These are phyloP conservation scores for Phaedon cochleariae DNA, from an alignment of 2,888 invertebrate genomes.

Conservation along the genomic window DNA sequence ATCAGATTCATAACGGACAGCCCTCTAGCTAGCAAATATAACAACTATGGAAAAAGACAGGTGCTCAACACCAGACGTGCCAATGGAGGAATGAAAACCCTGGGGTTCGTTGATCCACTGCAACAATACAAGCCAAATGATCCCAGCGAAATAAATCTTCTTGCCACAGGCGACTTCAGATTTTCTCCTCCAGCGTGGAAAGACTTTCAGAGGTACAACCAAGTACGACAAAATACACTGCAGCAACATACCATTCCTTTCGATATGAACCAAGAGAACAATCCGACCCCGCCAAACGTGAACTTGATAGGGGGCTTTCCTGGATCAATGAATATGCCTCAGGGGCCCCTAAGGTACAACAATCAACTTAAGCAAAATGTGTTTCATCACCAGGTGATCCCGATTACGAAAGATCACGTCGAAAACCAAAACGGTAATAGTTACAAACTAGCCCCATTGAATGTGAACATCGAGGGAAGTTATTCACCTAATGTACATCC, in stretches of 20 bases:
- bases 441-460: background rate
- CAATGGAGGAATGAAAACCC: background rate
- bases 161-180: slow-evolving; percentile 68
- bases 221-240: background rate
- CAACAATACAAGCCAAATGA: slow-evolving; percentile 76
- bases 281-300: background rate
- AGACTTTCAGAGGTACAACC: slow-evolving; percentile 31
- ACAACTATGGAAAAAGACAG: slow-evolving; percentile 14
- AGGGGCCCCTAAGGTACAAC: too few relatives aligned
- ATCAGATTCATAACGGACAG: slow-evolving; percentile 45
- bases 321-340: too few relatives aligned
- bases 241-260: background rate
- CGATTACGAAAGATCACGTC: background rate
- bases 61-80: background rate
- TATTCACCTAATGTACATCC: too few relatives aligned
- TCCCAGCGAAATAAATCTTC: slow-evolving; percentile 77
- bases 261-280: background rate
- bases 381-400: background rate
- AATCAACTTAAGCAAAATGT: too few relatives aligned
- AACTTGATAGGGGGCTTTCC: background rate
- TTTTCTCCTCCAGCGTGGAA: slow-evolving; percentile 59
- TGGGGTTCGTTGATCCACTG: slow-evolving; percentile 67
- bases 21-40: slow-evolving; percentile 10
- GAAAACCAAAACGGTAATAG: background rate
- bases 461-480: too few relatives aligned